phyloP scores from a whole-genome alignment of 2,113 vertebrate species.

The Panurus biarmicus region DNA sequence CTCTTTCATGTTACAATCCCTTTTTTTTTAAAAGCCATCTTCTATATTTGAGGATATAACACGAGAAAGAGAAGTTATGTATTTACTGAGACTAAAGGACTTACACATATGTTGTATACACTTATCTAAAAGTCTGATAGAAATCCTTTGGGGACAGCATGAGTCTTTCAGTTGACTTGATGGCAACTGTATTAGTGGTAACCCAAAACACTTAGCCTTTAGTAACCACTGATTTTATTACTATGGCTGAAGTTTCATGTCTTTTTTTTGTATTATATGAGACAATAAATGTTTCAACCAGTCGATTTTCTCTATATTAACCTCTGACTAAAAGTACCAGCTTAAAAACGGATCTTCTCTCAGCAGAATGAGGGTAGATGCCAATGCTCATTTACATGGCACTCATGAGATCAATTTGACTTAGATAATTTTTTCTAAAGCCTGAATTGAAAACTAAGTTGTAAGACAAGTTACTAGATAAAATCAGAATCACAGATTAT shows the following conservation, averaged over 20 bases:
- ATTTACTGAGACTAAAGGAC: neutral
- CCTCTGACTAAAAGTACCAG: neutral
- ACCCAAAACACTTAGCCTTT: neutral
- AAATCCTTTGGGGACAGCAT: neutral
- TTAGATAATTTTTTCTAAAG: neutral
- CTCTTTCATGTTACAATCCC: neutral
- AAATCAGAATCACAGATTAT: neutral
- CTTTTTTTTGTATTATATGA: neutral
- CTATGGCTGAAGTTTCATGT: neutral
- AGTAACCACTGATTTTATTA: neutral
- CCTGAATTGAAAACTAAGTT: neutral
- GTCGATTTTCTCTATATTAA: neutral
- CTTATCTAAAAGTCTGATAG: neutral
- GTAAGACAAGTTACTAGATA: neutral
- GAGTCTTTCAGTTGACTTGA: neutral
- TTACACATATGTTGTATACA: neutral
- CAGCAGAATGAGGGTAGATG: neutral
- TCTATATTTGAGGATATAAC: neutral
- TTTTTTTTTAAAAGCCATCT: neutral
- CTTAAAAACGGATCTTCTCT: neutral
- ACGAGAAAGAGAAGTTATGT: neutral
- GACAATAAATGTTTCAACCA: neutral
- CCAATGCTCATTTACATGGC: neutral
- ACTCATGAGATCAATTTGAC: neutral
- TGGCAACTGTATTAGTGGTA: neutral